Evolutionary conservation across 2,888 invertebrate genomes (phyloP), one percentile per base, ranked within the genome.

Genomic region (Apodemia zela): DNA sequence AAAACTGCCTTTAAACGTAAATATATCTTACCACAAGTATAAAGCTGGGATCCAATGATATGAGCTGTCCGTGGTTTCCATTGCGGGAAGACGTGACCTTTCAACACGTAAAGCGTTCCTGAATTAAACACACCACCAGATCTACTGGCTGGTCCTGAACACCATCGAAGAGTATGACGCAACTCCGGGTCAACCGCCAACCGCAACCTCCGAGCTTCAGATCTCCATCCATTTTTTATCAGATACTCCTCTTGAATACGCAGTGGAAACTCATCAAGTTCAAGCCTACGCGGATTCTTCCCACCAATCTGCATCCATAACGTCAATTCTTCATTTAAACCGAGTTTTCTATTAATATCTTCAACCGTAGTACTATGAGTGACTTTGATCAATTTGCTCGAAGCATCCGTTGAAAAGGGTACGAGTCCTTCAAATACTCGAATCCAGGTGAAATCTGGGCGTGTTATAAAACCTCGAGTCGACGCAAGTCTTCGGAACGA

Each of bases 21-120:
- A 4, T 21, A 21, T 21, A 47, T 61, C 80, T 63, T 70, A 89
- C 90, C 94, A 77, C 92, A 93, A 67, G 94, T 91, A 76, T 93
- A 91, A 65, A 95, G 84, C 69, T 93, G 87, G 45, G 93, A 93
- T 68, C 94, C 94, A 73, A 94, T 87, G 65, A 94, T 84, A 69
- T 93, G 92, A 45, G 94, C 88, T 38, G 92, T 89, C 69, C 94
- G 87, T 62, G 93, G 89, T 76, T 93, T 93, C 94, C 94, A 95
- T 76, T 94, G 94, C 49, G 95, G 94, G 71, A 94, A 94, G 60
- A 94, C 95, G 69, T 94, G 92, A 59, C 94, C 94, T 79, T 95
- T 95, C 61, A 95, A 81, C 59, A 95, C 91, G 70, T 93, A 86
- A 59, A 94, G 80, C 63, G 93, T 93, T 33, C 93, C 89, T 62